Evolutionary conservation across 2,888 invertebrate species (phyloP).

Genomic region (Nezara viridula): DNA sequence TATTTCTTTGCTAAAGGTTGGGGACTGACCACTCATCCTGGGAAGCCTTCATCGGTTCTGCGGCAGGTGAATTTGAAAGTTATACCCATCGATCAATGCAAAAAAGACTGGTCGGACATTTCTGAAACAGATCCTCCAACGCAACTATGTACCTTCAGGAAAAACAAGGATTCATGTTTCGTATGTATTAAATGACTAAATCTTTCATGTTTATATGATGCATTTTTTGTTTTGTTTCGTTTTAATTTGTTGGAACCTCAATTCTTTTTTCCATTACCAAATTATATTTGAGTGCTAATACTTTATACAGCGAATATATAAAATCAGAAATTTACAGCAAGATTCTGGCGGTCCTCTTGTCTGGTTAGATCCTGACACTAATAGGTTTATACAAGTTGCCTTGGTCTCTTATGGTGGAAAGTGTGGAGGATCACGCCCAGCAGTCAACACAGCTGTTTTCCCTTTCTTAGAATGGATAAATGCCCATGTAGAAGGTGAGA

Average conservation of each 20-base stretch:
- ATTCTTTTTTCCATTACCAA: too few relatives aligned
- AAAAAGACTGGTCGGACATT: not conserved
- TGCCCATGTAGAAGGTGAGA: not conserved
- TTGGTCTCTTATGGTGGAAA: conserved; percentile 17
- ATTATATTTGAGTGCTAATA: too few relatives aligned
- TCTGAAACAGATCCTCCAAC: not conserved
- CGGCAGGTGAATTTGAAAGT: not conserved
- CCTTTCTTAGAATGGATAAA: not conserved
- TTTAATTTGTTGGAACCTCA: too few relatives aligned
- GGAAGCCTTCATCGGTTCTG: not conserved
- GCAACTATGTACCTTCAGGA: not conserved
- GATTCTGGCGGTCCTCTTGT: not conserved
- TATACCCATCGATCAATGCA: not conserved
- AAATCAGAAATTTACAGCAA: not conserved
- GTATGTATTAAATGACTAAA: not conserved
- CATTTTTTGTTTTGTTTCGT: too few relatives aligned
- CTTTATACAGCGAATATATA: too few relatives aligned
- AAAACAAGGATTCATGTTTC: not conserved
- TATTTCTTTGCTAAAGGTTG: not conserved
- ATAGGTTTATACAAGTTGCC: not conserved
- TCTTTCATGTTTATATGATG: too few relatives aligned
- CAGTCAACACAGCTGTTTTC: conserved; percentile 25
- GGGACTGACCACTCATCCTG: not conserved
- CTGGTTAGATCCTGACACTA: not conserved
- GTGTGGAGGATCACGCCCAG: not conserved